Conservation (phyloP, 2,888 invertebrate species). For the Periphyllus acericola region DNA sequence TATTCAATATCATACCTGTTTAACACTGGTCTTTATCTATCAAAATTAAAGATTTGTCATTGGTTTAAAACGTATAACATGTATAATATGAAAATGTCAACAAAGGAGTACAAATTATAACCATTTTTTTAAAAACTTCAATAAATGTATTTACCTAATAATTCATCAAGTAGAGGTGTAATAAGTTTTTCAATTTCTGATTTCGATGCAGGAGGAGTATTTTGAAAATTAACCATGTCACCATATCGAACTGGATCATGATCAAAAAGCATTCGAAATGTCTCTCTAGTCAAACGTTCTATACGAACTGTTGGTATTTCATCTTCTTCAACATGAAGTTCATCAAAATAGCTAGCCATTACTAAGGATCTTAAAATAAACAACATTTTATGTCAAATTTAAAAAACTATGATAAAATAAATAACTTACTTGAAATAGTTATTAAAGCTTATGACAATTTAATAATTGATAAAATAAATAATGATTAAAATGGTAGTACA, state of each 20-base stretch:
- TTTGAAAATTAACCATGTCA: slow-evolving; percentile 23
- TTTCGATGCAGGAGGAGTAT: slow-evolving; percentile 39
- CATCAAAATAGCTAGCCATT: slow-evolving; percentile 58
- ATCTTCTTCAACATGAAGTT: slow-evolving; percentile 39
- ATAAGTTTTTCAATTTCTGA: slow-evolving; percentile 39
- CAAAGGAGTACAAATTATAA: too few species aligned
- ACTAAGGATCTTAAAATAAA: neutral
- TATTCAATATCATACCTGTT: too few species aligned
- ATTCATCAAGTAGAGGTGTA: neutral
- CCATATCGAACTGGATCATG: slow-evolving; percentile 28
- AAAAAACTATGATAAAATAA: neutral
- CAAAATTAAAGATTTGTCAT: too few species aligned
- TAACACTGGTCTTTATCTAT: too few species aligned
- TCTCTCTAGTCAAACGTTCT: slow-evolving; percentile 44
- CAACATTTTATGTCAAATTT: neutral
- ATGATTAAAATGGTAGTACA: too few species aligned
- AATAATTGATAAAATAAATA: too few species aligned
- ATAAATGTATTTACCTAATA: slow-evolving; percentile 14
- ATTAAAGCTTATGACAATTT: too few species aligned
- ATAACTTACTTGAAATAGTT: neutral
- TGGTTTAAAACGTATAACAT: too few species aligned
- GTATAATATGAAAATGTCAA: too few species aligned
- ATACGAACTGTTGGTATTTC: neutral
- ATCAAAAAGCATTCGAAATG: slow-evolving; percentile 43
- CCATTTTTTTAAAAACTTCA: neutral